Evolutionary conservation across 2,888 invertebrate species (phyloP).

Genomic region (Drosophila mayaguana): DNA sequence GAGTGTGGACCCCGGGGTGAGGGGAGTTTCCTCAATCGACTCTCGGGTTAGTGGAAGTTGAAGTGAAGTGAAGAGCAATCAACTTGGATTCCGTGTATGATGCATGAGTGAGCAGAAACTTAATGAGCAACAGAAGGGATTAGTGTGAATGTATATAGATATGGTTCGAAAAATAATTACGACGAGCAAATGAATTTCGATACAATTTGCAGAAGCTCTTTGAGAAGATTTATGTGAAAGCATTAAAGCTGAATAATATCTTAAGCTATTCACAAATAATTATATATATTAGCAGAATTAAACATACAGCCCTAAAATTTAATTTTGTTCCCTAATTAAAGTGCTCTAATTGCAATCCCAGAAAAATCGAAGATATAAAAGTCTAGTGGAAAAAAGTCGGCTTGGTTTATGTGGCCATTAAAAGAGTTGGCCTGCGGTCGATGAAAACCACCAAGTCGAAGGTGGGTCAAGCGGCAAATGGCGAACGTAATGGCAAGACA

Average conservation of each 20-base stretch:
- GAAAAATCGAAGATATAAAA: constrained; percentile 17
- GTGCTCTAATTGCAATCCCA: neutral
- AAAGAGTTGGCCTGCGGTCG: constrained; percentile 14
- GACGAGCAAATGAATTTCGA: neutral
- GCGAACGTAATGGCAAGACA: constrained; percentile 10
- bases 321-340: too few relatives aligned
- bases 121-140: constrained; percentile 1
- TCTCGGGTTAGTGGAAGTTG: neutral
- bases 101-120: constrained; percentile 4
- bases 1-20: neutral
- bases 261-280: too few relatives aligned
- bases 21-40: neutral
- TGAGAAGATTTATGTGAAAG: too few relatives aligned
- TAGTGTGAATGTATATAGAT: neutral
- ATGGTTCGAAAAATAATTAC: neutral
- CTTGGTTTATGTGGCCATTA: constrained; percentile 28
- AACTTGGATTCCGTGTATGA: constrained; percentile 4
- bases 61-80: constrained; percentile 16
- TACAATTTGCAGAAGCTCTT: too few relatives aligned
- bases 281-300: too few relatives aligned
- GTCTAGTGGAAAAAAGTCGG: constrained; percentile 35
- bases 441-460: neutral
- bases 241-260: too few relatives aligned
- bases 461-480: constrained; percentile 28
- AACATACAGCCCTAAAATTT: too few relatives aligned